phyloP scores from a whole-genome alignment of 2,888 invertebrate genomes.

The Hyles lineata region DNA sequence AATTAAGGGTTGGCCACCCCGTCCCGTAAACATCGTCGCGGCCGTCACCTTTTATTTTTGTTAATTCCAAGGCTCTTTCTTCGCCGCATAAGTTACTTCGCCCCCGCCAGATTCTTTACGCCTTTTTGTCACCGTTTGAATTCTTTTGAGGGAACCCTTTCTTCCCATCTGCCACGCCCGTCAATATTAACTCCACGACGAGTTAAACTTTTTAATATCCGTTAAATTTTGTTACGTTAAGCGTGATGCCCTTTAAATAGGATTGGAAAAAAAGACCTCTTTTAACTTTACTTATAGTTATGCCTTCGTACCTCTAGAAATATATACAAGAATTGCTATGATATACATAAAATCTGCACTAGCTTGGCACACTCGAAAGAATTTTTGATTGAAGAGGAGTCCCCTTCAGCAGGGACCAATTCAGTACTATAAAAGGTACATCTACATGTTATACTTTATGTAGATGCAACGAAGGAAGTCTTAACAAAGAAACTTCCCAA shows the following conservation, averaged over 20 bases:
- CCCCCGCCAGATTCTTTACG: slow-evolving; percentile 82
- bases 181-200: slow-evolving; percentile 84
- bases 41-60: slow-evolving; percentile 85
- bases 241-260: slow-evolving; percentile 73
- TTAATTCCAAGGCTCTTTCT: slow-evolving; percentile 81
- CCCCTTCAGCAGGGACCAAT: too few species aligned
- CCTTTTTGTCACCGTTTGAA: slow-evolving; percentile 84
- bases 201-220: slow-evolving; percentile 85
- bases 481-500: slow-evolving; percentile 42
- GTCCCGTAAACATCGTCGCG: slow-evolving; percentile 78
- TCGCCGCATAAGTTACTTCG: slow-evolving; percentile 84
- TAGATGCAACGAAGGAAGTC: slow-evolving; percentile 32
- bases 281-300: neutral
- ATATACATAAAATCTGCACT: too few species aligned
- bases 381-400: too few species aligned
- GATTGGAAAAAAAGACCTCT: slow-evolving; percentile 48
- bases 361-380: too few species aligned
- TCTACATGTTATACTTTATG: too few species aligned
- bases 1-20: slow-evolving; percentile 80
- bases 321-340: too few species aligned
- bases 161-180: slow-evolving; percentile 84
- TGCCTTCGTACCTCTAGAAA: neutral
- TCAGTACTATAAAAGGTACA: too few species aligned
- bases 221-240: slow-evolving; percentile 82
- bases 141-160: slow-evolving; percentile 83